Conservation (phyloP, 2,888 invertebrate species). For the Sarcophaga subvicina region DNA sequence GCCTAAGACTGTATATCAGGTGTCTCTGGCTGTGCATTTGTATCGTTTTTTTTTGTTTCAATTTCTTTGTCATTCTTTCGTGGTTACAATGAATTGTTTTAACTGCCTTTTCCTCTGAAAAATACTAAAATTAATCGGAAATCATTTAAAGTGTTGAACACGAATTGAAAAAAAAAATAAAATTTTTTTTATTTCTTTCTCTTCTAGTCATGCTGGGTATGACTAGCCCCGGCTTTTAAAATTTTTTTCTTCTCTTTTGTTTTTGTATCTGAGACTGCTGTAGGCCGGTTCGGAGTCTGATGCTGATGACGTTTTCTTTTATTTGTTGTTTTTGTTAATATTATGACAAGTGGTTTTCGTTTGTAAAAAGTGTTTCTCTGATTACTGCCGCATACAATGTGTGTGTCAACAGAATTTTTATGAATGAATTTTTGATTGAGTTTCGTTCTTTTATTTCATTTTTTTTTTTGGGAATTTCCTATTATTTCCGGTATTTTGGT, state of each 20-base stretch:
- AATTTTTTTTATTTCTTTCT: neutral
- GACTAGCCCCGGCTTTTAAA: neutral
- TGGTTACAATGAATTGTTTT: constrained; percentile 10
- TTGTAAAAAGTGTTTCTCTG: neutral
- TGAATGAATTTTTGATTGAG: constrained; percentile 57
- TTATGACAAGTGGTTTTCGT: constrained; percentile 22
- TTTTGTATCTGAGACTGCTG: no score
- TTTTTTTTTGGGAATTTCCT: constrained; percentile 35
- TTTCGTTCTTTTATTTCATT: neutral
- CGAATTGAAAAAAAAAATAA: neutral
- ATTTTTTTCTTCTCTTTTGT: neutral
- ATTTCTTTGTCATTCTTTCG: constrained; percentile 59
- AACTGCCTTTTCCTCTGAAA: constrained; percentile 52
- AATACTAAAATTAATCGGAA: constrained; percentile 57
- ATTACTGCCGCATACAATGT: constrained; percentile 1
- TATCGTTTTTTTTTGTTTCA: constrained; percentile 10
- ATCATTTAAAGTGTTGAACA: neutral
- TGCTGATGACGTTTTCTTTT: neutral
- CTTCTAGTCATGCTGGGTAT: constrained; percentile 9
- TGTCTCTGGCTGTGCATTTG: constrained; percentile 11
- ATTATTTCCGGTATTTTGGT: constrained; percentile 55
- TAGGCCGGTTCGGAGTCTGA: neutral
- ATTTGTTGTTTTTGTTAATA: neutral
- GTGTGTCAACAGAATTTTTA: constrained; percentile 31
- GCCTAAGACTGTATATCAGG: neutral